These are phyloP conservation scores for Halesus radiatus DNA, from an alignment of 1,140 invertebrate species.

Conservation along the genomic window DNA sequence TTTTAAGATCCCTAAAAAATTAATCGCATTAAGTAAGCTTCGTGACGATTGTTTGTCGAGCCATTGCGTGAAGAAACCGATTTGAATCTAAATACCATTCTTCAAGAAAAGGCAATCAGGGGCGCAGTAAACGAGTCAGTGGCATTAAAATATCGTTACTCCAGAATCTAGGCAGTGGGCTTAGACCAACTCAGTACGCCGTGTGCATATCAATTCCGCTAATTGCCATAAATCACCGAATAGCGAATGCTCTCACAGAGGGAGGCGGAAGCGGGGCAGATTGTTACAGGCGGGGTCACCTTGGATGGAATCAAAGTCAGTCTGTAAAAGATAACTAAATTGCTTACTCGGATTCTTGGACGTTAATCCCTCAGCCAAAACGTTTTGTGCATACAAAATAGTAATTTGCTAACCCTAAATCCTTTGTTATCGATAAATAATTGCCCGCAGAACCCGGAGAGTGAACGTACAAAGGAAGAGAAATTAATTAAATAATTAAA, in stretches of 20 bases:
- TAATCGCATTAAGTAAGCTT: no score
- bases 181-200: neutral
- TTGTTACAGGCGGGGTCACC: neutral
- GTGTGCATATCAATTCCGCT: constrained; percentile 2
- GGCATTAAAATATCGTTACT: constrained; percentile 11
- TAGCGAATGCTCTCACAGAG: neutral
- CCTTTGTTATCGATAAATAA: constrained; percentile 10
- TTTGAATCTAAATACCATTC: no score
- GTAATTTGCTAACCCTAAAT: constrained; percentile 20
- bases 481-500: no score
- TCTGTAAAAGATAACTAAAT: constrained; percentile 45
- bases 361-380: neutral
- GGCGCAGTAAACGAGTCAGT: constrained; percentile 4
- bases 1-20: no score
- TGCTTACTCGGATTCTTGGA: constrained; percentile 32
- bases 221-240: constrained; percentile 20
- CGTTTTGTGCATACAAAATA: neutral
- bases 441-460: neutral
- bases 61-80: no score
- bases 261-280: neutral
- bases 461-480: neutral
- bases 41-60: no score
- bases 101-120: neutral
- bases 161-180: no score
- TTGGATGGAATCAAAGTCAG: constrained; percentile 5